Percentiles rank a stretch among this genome's conserved stretches.
Evolutionary conservation across 2,113 vertebrate genomes (phyloP).

Genomic region (Calidris pygmaea): DNA sequence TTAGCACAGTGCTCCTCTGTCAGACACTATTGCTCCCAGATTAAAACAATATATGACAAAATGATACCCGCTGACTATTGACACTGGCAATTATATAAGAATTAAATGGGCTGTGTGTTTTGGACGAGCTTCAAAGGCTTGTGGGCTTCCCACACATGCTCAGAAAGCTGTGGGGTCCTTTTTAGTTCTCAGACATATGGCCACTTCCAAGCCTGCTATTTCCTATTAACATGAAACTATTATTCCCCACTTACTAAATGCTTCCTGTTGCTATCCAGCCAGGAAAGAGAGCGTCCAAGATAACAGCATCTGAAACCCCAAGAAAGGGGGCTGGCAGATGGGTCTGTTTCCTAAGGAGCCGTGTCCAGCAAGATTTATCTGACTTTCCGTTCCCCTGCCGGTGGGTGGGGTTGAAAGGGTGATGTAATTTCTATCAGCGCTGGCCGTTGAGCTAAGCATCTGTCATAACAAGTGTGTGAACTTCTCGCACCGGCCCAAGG

Average conservation of each 20-base stretch:
- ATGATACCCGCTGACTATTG: constrained; percentile 65
- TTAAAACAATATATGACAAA: constrained; percentile 82
- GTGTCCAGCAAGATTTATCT: constrained; percentile 17
- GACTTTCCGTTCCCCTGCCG: neutral
- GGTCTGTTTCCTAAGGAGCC: neutral
- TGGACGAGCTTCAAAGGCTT: constrained; percentile 60
- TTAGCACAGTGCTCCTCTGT: neutral
- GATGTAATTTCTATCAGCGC: neutral
- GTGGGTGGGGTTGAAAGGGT: constrained; percentile 45
- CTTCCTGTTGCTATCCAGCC: constrained; percentile 67
- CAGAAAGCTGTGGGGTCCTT: constrained; percentile 44
- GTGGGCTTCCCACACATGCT: constrained; percentile 72
- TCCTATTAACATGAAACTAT: constrained; percentile 67
- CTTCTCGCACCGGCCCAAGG: neutral
- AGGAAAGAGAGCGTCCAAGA: constrained; percentile 65
- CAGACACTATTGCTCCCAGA: constrained; percentile 73
- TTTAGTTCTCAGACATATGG: constrained; percentile 13
- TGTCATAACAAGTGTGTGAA: constrained; percentile 22
- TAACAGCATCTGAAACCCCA: constrained; percentile 48
- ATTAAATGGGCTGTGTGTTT: constrained; percentile 65
- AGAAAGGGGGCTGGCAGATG: constrained; percentile 35
- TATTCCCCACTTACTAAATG: constrained; percentile 69
- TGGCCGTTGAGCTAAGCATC: neutral
- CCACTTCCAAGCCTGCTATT: constrained; percentile 58
- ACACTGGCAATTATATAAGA: constrained; percentile 59